Evolutionary conservation across 2,797 vertebrate species (phyloP).

Genomic region (Odontamblyopus rebecca): DNA sequence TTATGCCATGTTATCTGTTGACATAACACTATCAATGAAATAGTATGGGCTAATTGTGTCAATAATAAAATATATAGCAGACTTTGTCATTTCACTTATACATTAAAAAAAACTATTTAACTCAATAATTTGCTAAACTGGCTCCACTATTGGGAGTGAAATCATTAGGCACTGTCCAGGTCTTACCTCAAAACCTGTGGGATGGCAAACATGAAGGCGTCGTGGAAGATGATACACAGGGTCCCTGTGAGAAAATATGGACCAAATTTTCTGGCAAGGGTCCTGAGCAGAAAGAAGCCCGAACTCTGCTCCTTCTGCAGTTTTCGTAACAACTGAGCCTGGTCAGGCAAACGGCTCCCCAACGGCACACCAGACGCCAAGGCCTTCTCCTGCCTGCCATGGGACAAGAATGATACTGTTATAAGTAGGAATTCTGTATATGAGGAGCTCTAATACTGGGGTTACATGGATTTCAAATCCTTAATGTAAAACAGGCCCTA

Average conservation of each 20-base stretch:
- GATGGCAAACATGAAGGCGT: constrained; percentile 88
- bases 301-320: constrained; percentile 75
- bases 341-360: constrained; percentile 76
- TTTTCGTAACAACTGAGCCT: constrained; percentile 83
- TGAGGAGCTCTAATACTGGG: constrained; percentile 26
- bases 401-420: constrained; percentile 29
- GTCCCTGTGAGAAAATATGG: constrained; percentile 86
- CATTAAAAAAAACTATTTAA: too few relatives aligned
- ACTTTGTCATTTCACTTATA: too few relatives aligned
- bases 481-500: constrained; percentile 51
- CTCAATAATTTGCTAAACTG: neutral
- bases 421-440: constrained; percentile 44
- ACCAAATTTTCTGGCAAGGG: constrained; percentile 82
- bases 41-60: neutral
- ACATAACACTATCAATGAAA: neutral
- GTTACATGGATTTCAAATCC: constrained; percentile 37
- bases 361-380: constrained; percentile 65
- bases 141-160: neutral
- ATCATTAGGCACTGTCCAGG: neutral
- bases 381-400: constrained; percentile 76
- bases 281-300: constrained; percentile 81
- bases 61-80: too few relatives aligned
- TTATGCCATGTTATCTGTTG: neutral
- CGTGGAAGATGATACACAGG: constrained; percentile 83
- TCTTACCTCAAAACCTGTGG: constrained; percentile 90